Evolutionary conservation across 1,140 invertebrate genomes (phyloP), one percentile per base, ranked within the genome.

Genomic region (Hyles euphorbiae): DNA sequence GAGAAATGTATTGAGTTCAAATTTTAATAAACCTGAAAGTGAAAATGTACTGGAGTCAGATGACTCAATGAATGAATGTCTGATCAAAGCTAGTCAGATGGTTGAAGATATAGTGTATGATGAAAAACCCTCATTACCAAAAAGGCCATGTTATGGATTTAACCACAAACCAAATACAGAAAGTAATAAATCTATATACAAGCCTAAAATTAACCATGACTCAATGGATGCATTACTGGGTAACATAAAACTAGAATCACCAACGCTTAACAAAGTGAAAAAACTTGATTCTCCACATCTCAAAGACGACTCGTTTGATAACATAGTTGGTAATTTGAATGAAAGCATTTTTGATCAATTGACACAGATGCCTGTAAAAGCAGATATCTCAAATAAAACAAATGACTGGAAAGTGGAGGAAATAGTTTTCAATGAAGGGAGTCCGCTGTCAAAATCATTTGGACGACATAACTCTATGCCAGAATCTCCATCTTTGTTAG

Each of bases 291-390:
- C 83, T 3, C 77, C 74, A 8, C 56, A 59, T 43, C 43, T 81
- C 7, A 76, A 78, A 51, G 87, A 90, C 81, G 89, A 90, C 67
- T 89, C 89, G n/a, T 90, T 90, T 76, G 89, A 90, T 63, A 86
- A 61, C 67, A 71, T 90, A 58, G 70, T 89, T 50, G 81, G 70
- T 3, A 81, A 81, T 72, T 81, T 90, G 56, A 87, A 90, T 80
- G 89, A 90, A 45, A 87, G 83, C 78, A 78, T 79, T 43, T 76
- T 89, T 50, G 88, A 90, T 36, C 67, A 64, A 45, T 57, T 89
- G 34, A 78, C 88, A 40, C 87, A 89, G 67, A 74, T 80, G 45
- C 82, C 84, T 10, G 12, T 64, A 22, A 74, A 68, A 68, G 59
- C 40, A 45, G 56, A 59, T 33, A 53, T 57, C 7, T 45, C 61